A percentile compares a stretch with the other conserved stretches of the same genome.
These are phyloP conservation scores for Phenganax subtilis DNA, from an alignment of 92 coral and sea anemone genomes.

Conservation along the genomic window DNA sequence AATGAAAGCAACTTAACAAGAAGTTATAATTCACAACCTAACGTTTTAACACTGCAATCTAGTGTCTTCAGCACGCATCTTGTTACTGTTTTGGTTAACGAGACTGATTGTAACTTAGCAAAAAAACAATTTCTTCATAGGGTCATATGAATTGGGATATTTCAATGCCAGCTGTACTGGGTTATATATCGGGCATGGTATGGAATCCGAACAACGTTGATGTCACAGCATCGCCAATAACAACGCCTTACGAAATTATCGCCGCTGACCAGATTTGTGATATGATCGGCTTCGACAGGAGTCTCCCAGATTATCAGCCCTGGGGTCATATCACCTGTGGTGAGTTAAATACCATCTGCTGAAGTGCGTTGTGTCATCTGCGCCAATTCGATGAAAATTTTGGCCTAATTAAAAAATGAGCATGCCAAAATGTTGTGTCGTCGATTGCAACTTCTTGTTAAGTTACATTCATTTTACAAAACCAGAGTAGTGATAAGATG, in stretches of 20 bases:
- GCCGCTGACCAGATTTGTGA: slow-evolving; percentile 69
- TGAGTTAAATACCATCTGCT: background rate
- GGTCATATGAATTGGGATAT: slow-evolving; percentile 90
- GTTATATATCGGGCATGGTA: slow-evolving; percentile 74
- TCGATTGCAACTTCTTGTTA: background rate
- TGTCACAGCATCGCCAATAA: slow-evolving; percentile 65
- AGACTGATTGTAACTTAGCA: too few relatives aligned
- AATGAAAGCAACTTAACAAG: slow-evolving; percentile 45
- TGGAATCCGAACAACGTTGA: slow-evolving; percentile 87
- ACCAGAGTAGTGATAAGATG: too few relatives aligned
- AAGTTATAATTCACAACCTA: too few relatives aligned
- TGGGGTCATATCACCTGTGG: slow-evolving; percentile 43
- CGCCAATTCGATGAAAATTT: too few relatives aligned
- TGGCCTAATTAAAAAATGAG: too few relatives aligned
- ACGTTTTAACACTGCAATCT: too few relatives aligned
- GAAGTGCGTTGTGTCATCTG: background rate
- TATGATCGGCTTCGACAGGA: slow-evolving; percentile 75
- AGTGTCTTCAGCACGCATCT: too few relatives aligned
- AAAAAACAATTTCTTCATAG: slow-evolving; percentile 23
- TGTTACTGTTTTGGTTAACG: too few relatives aligned
- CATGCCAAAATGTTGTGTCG: background rate
- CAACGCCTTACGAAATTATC: slow-evolving; percentile 66
- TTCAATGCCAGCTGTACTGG: slow-evolving; percentile 74
- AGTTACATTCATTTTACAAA: background rate
- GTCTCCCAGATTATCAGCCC: background rate